A percentile compares a stretch with the other conserved stretches of the same genome.
Conservation (phyloP, 2,113 vertebrate species). For the Crypturellus undulatus region DNA sequence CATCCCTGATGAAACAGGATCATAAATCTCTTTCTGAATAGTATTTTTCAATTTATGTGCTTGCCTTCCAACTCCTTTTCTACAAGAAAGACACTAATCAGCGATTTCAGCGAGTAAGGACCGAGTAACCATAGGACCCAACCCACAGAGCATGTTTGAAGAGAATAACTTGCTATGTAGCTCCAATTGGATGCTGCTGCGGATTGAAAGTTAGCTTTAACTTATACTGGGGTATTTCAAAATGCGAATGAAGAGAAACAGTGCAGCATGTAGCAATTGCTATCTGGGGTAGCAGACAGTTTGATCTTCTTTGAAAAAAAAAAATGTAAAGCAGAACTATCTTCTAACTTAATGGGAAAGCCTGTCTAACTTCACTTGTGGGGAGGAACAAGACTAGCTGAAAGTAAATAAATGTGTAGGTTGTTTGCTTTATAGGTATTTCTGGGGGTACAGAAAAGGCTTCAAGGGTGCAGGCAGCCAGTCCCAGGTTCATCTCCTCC, state of each 20-base stretch:
- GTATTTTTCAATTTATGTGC: not conserved
- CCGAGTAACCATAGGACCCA: not conserved
- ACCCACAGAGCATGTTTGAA: not conserved
- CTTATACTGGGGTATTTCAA: not conserved
- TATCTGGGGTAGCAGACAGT: not conserved
- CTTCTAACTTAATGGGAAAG: not conserved
- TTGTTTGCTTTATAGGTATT: not conserved
- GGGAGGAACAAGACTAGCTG: not conserved
- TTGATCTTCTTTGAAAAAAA: not conserved
- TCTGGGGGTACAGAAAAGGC: not conserved
- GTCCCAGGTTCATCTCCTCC: fast-evolving
- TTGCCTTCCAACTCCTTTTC: constrained; percentile 5
- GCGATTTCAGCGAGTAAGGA: not conserved
- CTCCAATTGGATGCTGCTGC: not conserved
- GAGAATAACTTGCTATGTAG: not conserved
- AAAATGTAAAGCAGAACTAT: not conserved
- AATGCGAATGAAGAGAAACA: not conserved
- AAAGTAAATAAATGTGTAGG: not conserved
- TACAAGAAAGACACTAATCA: not conserved
- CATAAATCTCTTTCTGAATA: constrained; percentile 38
- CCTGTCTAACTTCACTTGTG: not conserved
- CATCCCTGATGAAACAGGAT: constrained; percentile 21
- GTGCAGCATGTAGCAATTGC: not conserved
- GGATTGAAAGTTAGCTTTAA: not conserved
- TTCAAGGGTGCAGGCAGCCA: not conserved